These are phyloP conservation scores for Camponotus fellah DNA, from an alignment of 2,888 invertebrate species.

Conservation along the genomic window DNA sequence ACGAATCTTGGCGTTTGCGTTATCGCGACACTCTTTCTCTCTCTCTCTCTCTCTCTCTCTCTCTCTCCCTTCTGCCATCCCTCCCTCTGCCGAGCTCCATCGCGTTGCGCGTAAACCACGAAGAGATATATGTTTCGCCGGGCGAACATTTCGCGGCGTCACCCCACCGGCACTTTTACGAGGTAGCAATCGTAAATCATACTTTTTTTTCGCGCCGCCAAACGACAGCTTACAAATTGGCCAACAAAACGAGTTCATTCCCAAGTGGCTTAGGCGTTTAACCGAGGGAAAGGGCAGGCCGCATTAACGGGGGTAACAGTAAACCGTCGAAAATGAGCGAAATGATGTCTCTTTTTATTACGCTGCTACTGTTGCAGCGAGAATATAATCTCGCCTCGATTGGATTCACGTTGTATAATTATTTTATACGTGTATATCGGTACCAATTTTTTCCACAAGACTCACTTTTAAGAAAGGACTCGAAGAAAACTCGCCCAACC, in stretches of 20 bases:
- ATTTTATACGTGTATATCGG: not conserved
- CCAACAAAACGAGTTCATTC: constrained; percentile 70
- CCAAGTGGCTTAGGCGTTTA: constrained; percentile 36
- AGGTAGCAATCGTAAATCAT: constrained; percentile 62
- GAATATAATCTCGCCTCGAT: not conserved
- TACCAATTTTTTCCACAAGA: not conserved
- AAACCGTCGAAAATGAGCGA: constrained; percentile 30
- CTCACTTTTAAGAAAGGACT: not conserved
- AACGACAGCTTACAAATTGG: constrained; percentile 76
- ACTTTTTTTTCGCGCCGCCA: constrained; percentile 46
- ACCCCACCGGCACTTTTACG: constrained; percentile 57
- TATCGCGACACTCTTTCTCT: not conserved
- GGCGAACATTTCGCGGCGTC: constrained; percentile 35
- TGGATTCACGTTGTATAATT: constrained; percentile 7
- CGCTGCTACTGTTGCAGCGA: not conserved
- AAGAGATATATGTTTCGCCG: constrained; percentile 18
- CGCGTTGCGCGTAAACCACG: not conserved
- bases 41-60: not conserved
- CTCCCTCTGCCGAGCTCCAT: not conserved
- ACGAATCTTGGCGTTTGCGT: constrained; percentile 11
- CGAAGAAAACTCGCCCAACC: not conserved
- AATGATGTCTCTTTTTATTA: constrained; percentile 9
- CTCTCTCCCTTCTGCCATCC: not conserved
- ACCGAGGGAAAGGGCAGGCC: not conserved
- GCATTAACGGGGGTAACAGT: constrained; percentile 38